Conservation (phyloP, 92 coral and sea anemone genomes). For the Nematostella vectensis region DNA sequence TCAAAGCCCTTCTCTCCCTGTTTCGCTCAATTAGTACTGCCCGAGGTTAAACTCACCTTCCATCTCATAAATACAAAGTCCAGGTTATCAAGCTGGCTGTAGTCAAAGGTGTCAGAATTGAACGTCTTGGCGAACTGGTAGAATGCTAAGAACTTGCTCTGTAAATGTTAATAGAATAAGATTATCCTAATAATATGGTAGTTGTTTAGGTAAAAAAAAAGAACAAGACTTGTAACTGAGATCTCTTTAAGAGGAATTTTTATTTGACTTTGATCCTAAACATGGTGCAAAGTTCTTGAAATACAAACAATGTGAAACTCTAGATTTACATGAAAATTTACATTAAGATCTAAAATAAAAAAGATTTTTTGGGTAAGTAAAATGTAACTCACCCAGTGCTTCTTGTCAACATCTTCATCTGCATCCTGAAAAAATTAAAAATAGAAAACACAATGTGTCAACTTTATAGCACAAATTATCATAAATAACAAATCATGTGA, state of each 20-base stretch:
- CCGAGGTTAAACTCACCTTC: too few relatives aligned
- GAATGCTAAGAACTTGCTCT: constrained; percentile 97
- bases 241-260: not conserved
- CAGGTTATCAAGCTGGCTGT: constrained; percentile 84
- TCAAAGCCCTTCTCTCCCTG: too few relatives aligned
- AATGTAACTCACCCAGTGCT: constrained; percentile 78
- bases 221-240: not conserved
- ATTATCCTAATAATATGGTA: too few relatives aligned
- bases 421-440: constrained; percentile 94
- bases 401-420: constrained; percentile 97
- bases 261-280: too few relatives aligned
- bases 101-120: constrained; percentile 92
- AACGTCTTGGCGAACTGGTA: constrained; percentile 97
- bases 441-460: too few relatives aligned
- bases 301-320: too few relatives aligned
- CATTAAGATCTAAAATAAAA: not conserved
- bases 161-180: constrained; percentile 5
- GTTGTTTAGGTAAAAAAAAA: not conserved
- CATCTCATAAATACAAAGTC: constrained; percentile 99
- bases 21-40: too few relatives aligned
- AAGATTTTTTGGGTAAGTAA: not conserved
- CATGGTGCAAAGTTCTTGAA: too few relatives aligned
- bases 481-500: too few relatives aligned
- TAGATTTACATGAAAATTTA: too few relatives aligned
- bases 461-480: too few relatives aligned